These are phyloP conservation scores for Grapholita molesta DNA, from an alignment of 1,140 invertebrate genomes.

Conservation along the genomic window DNA sequence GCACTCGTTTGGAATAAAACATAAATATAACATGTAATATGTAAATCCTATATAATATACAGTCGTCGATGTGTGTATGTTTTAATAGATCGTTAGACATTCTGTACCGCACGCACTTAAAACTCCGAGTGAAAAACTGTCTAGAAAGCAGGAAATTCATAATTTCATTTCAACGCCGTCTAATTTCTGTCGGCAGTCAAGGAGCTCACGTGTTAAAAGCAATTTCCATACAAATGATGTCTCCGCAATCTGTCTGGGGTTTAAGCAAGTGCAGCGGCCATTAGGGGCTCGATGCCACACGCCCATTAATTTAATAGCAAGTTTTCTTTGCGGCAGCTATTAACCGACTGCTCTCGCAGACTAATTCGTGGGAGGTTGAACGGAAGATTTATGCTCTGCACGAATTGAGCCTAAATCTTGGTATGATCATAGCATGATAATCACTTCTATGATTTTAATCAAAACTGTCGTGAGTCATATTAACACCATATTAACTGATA, in stretches of 20 bases:
- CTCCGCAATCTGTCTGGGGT: constrained; percentile 38
- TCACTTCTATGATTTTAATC: not conserved
- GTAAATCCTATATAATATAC: not conserved
- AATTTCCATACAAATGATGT: constrained; percentile 57
- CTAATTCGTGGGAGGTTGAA: constrained; percentile 34
- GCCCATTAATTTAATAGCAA: constrained; percentile 47
- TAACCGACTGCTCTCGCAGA: constrained; percentile 30
- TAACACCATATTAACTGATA: too few species aligned
- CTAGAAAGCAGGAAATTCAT: constrained; percentile 4
- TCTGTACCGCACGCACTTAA: not conserved
- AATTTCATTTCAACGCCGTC: constrained; percentile 27
- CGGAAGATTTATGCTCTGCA: constrained; percentile 31
- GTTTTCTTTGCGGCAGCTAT: constrained; percentile 42
- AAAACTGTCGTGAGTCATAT: too few species aligned
- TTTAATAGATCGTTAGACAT: not conserved
- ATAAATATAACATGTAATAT: too few species aligned
- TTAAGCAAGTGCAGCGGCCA: constrained; percentile 29
- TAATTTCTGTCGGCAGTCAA: constrained; percentile 31
- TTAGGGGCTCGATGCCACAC: constrained; percentile 29
- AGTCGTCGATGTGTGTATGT: not conserved
- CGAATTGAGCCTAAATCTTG: not conserved
- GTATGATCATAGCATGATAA: not conserved
- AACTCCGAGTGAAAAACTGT: constrained; percentile 1
- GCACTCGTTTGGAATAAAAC: too few species aligned
- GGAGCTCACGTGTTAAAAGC: constrained; percentile 36